Conservation (phyloP, 2,113 vertebrate genomes). For the Channa maculata region DNA sequence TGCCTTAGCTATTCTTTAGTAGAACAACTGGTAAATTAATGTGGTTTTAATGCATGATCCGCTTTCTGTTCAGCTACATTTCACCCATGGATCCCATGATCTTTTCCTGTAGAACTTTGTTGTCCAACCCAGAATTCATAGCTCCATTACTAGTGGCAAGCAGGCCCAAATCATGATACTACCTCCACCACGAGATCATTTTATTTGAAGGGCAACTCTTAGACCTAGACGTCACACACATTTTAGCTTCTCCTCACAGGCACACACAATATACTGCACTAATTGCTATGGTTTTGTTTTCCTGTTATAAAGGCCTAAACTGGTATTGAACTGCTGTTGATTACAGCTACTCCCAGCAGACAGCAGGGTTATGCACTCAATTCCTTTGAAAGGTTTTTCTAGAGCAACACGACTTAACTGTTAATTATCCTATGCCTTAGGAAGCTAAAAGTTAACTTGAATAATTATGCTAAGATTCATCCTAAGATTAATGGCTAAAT, state of each 20-base stretch:
- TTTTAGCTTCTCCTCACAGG: not conserved
- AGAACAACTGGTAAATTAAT: too few species aligned
- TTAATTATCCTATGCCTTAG: conserved; percentile 49
- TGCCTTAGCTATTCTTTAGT: too few species aligned
- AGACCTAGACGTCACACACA: too few species aligned
- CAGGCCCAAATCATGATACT: too few species aligned
- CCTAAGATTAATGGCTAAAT: conserved; percentile 49
- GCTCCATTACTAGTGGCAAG: too few species aligned
- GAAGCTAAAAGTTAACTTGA: conserved; percentile 53
- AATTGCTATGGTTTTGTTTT: conserved; percentile 46
- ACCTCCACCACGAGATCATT: not conserved
- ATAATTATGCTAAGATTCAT: conserved; percentile 43
- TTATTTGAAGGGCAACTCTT: not conserved
- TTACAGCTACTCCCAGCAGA: conserved; percentile 33
- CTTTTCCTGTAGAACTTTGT: too few species aligned
- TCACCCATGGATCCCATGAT: not conserved
- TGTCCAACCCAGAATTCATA: too few species aligned
- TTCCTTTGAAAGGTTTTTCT: conserved; percentile 43
- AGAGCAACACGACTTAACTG: conserved; percentile 43
- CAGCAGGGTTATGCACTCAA: conserved; percentile 41
- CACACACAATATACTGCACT: not conserved
- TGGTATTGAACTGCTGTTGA: conserved; percentile 43
- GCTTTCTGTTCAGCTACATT: too few species aligned
- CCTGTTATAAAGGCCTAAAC: conserved; percentile 21
- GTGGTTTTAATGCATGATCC: too few species aligned